Percentiles rank a stretch among this genome's conserved stretches.
phyloP scores from a whole-genome alignment of 2,888 invertebrate genomes.

The Leptogaster cylindrica region DNA sequence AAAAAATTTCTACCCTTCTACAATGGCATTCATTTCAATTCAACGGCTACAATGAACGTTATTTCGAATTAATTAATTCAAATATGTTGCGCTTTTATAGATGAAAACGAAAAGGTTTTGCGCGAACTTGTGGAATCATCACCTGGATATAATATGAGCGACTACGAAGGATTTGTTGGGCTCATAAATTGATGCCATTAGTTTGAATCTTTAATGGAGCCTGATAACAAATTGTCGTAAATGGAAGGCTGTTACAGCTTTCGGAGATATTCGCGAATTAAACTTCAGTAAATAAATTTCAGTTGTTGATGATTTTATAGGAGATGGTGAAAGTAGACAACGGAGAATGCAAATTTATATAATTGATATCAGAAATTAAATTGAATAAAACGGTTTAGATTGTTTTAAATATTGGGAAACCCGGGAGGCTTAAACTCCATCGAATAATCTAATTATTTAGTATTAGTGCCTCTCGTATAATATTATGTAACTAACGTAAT shows the following conservation, averaged over 20 bases:
- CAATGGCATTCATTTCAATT: slow-evolving; percentile 32
- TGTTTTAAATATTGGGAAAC: too few relatives aligned
- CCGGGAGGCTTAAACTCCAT: too few relatives aligned
- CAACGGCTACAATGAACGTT: slow-evolving; percentile 31
- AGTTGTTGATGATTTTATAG: too few relatives aligned
- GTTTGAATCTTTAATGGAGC: slow-evolving; percentile 46
- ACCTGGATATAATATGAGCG: slow-evolving; percentile 22
- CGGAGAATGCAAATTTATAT: too few relatives aligned
- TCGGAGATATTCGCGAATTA: slow-evolving; percentile 1
- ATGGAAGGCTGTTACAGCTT: neutral
- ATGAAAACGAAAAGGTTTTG: neutral
- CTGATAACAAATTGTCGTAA: slow-evolving; percentile 43
- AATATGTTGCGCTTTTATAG: slow-evolving; percentile 40
- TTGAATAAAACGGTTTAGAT: too few relatives aligned
- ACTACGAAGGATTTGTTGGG: slow-evolving; percentile 13
- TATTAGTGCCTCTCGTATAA: too few relatives aligned
- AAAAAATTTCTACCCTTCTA: slow-evolving; percentile 36
- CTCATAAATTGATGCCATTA: slow-evolving; percentile 46
- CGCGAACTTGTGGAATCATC: slow-evolving; percentile 1
- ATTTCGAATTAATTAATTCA: slow-evolving; percentile 41
- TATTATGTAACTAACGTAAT: too few relatives aligned
- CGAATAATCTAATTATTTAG: too few relatives aligned
- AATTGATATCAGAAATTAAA: too few relatives aligned
- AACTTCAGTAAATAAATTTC: slow-evolving; percentile 15
- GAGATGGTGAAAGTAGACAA: too few relatives aligned